Evolutionary conservation across 2,113 vertebrate species (phyloP).

Genomic region (Morone chrysops): DNA sequence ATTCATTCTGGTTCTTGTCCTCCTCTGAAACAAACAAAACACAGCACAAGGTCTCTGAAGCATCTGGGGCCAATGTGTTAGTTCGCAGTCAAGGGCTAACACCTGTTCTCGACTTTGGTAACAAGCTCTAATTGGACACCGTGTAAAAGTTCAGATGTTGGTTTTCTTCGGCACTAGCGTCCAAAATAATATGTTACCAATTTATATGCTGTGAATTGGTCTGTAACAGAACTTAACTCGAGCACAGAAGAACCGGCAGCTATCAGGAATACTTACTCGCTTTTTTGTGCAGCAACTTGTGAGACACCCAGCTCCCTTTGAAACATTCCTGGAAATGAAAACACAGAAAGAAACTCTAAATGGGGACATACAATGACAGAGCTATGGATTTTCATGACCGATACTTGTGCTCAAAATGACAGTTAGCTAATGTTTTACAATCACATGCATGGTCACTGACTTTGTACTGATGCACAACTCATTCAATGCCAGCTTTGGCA

Average conservation of each 20-base stretch:
- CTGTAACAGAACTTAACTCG: not conserved
- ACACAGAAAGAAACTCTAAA: slow-evolving; percentile 46
- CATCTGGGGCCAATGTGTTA: slow-evolving; percentile 16
- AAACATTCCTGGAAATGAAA: slow-evolving; percentile 92
- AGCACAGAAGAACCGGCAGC: not conserved
- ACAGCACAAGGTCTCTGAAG: slow-evolving; percentile 39
- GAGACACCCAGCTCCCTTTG: slow-evolving; percentile 97
- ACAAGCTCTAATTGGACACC: not conserved
- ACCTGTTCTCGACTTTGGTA: not conserved
- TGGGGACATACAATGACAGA: not conserved
- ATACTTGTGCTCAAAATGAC: not conserved
- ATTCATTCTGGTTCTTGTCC: slow-evolving; percentile 91
- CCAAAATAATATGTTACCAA: not conserved
- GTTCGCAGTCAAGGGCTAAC: not conserved
- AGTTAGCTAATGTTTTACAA: not conserved
- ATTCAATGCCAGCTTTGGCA: not conserved
- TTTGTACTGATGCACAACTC: not conserved
- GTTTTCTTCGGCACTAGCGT: not conserved
- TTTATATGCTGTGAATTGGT: not conserved
- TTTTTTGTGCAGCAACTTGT: slow-evolving; percentile 99
- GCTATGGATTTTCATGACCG: not conserved
- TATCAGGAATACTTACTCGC: slow-evolving; percentile 90
- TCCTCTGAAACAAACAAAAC: slow-evolving; percentile 85
- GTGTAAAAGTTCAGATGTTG: not conserved
- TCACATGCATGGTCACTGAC: not conserved